Evolutionary conservation across 2,888 invertebrate genomes (phyloP).

Genomic region (Stictocephala bisonia): DNA sequence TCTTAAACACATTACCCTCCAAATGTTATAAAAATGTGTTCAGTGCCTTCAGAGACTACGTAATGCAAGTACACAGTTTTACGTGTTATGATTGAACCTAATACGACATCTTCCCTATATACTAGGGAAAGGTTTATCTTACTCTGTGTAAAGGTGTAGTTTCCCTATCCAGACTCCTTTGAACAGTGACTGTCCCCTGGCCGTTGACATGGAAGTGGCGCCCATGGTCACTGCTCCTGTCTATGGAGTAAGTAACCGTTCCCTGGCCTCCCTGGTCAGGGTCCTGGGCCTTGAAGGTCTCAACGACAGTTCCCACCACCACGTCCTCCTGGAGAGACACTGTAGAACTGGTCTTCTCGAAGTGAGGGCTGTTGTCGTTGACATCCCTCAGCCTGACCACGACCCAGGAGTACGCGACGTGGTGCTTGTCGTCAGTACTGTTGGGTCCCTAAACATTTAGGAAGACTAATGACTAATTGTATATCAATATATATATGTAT

Average conservation of each 20-base stretch:
- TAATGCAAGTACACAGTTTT: too few species aligned
- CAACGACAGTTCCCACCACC: conserved; percentile 83
- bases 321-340: conserved; percentile 85
- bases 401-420: conserved; percentile 95
- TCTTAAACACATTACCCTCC: too few species aligned
- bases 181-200: conserved; percentile 94
- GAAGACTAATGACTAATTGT: too few species aligned
- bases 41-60: too few species aligned
- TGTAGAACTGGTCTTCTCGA: conserved; percentile 92
- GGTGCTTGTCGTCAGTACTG: conserved; percentile 95
- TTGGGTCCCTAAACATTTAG: conserved; percentile 79
- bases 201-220: conserved; percentile 94
- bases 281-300: conserved; percentile 96
- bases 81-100: too few species aligned
- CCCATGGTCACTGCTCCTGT: conserved; percentile 90
- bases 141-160: conserved; percentile 92
- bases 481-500: too few species aligned
- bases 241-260: conserved; percentile 92
- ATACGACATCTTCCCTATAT: too few species aligned
- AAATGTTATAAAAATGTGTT: too few species aligned
- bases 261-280: conserved; percentile 95
- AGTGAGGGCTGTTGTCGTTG: conserved; percentile 95
- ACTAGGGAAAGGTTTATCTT: too few species aligned
- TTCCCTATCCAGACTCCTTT: conserved; percentile 90
- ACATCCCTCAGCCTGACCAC: conserved; percentile 92